Percentiles rank a stretch among this genome's conserved stretches.
These are phyloP conservation scores for Ichneumoninae sp. DNA, from an alignment of 2,888 invertebrate species.

Conservation along the genomic window DNA sequence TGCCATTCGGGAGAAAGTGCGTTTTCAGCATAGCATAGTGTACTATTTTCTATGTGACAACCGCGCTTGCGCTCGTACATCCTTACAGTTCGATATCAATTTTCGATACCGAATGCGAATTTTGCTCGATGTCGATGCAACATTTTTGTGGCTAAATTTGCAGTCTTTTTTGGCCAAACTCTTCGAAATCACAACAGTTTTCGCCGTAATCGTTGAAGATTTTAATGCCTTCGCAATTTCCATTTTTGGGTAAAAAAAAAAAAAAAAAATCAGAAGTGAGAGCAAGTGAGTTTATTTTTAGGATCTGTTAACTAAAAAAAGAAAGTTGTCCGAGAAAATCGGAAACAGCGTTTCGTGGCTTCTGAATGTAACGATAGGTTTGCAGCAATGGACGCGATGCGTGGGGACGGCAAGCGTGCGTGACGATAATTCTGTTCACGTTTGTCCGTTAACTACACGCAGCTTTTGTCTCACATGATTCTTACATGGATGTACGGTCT, in stretches of 20 bases:
- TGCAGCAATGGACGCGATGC: conserved; percentile 13
- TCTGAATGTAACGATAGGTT: not conserved
- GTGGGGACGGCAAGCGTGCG: conserved; percentile 41
- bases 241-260: not conserved
- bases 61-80: no score
- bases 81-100: no score
- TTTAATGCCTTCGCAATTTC: not conserved
- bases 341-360: not conserved
- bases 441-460: conserved; percentile 7
- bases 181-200: no score
- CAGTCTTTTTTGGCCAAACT: no score
- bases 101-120: no score
- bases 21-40: no score
- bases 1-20: no score
- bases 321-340: conserved; percentile 1
- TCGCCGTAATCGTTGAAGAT: no score
- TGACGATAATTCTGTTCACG: conserved; percentile 39
- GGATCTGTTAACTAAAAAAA: not conserved
- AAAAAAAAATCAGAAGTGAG: not conserved
- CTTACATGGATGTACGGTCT: conserved; percentile 10
- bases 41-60: no score
- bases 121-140: no score
- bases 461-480: conserved; percentile 27
- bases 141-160: no score
- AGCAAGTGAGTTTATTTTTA: not conserved